Evolutionary conservation across 2,797 vertebrate species (phyloP).

Genomic region (Vespertilio murinus): DNA sequence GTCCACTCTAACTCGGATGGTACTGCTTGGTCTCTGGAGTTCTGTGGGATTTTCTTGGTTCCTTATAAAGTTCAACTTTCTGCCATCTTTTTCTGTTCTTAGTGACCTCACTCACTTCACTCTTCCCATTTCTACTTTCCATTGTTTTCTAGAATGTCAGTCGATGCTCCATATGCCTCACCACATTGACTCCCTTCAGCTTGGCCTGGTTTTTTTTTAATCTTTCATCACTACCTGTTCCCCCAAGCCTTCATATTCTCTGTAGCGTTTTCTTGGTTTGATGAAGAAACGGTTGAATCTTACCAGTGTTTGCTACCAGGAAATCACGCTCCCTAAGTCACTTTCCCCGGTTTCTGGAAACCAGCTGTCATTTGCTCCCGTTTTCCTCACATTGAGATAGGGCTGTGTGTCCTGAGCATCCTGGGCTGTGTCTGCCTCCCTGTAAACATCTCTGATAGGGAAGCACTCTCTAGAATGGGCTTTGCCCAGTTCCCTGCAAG

Average conservation of each 20-base stretch:
- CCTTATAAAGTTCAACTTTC: not conserved
- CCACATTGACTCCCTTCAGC: accelerated
- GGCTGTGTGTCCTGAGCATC: too few relatives aligned
- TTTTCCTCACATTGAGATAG: not conserved
- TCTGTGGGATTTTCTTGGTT: not conserved
- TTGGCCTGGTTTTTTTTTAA: not conserved
- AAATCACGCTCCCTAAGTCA: not conserved
- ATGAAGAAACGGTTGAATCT: not conserved
- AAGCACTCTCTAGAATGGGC: too few relatives aligned
- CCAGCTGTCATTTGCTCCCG: not conserved
- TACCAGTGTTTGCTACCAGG: not conserved
- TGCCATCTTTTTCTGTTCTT: not conserved
- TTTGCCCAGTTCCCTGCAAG: not conserved
- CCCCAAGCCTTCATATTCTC: not conserved
- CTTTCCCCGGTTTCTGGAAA: not conserved
- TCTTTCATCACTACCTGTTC: accelerated
- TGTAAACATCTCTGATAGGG: not conserved
- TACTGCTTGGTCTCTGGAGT: not conserved
- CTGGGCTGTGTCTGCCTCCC: not conserved
- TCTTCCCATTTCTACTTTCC: not conserved
- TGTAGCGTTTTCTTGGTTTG: not conserved
- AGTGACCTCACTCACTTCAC: not conserved
- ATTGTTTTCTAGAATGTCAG: not conserved
- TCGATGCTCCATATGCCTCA: accelerated
- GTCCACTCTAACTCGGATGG: accelerated